These are phyloP conservation scores for Caenorhabditis sp. DNA, from an alignment of 2,888 invertebrate genomes.

Conservation along the genomic window DNA sequence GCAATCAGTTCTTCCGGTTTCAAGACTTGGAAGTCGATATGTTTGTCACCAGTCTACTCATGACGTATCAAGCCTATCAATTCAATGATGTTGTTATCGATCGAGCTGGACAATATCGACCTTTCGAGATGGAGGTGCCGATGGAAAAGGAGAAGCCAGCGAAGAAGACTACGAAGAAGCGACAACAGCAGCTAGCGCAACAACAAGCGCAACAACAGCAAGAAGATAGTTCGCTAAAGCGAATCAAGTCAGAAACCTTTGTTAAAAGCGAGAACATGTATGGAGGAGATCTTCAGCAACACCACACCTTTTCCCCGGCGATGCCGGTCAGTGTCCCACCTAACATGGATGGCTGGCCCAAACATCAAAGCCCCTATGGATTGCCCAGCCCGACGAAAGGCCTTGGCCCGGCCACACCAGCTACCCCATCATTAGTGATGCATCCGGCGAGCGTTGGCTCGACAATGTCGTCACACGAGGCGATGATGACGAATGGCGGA, in stretches of 20 bases:
- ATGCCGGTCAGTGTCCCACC: constrained; percentile 34
- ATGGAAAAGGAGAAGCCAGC: constrained; percentile 19
- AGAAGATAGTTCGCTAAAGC: constrained; percentile 15
- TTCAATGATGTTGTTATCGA: constrained; percentile 13
- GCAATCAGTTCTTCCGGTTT: background rate
- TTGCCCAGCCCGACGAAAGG: constrained; percentile 33
- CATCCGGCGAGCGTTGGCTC: constrained; percentile 25
- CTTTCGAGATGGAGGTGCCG: constrained; percentile 6
- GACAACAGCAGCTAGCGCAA: background rate
- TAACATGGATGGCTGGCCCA: constrained; percentile 14
- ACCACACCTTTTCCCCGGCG: constrained; percentile 16
- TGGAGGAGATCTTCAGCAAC: constrained; percentile 7
- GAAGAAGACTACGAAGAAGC: constrained; percentile 25
- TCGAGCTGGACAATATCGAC: constrained; percentile 1
- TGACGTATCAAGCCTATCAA: background rate
- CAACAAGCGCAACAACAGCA: background rate
- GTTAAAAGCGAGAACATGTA: constrained; percentile 19
- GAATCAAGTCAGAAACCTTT: constrained; percentile 32
- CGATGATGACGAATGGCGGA: constrained; percentile 13
- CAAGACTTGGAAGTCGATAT: background rate
- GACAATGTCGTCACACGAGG: constrained; percentile 4
- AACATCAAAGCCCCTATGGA: constrained; percentile 29
- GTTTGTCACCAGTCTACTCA: background rate
- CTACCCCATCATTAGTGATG: constrained; percentile 16
- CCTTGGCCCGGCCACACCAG: constrained; percentile 27